Base-by-base conservation (phyloP, 2,797 vertebrate species). In the Pseudopleuronectes americanus region DNA sequence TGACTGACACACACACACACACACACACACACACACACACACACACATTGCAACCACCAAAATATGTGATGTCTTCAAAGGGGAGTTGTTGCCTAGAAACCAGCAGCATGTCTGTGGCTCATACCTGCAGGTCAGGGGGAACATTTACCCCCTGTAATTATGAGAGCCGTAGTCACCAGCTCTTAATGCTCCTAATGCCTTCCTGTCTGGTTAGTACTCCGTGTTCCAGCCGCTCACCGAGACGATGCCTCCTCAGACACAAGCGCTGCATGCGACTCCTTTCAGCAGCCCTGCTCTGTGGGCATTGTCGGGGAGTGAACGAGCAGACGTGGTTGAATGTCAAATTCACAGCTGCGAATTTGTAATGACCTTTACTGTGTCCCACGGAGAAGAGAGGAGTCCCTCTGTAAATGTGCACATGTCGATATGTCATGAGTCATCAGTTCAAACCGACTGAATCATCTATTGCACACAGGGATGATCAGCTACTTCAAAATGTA, bases 61-160 rank as follows among this genome's bases (percentile, higher is more conserved):
- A 73, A 68, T 38, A 68, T 59, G 52, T 1, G 23, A 79, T 61
- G 62, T 36, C 77, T 59, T 74, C 28, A 74, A 36, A 72, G 69
- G 2, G 1, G 21, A 6, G 55, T 57, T 57, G 82, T 90, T 89
- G 80, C 84, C 63, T 72, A 17, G 86, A 79, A 76, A 89, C 74
- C 43, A 57, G 22, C 4, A 63, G 38, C 61, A 60, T 58, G 66
- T 69, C 62, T 38, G 64, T 0, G 38, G 48, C 57, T 74, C 48
- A 17, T 64, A 55, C 23, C 64, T 24, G 8, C 59, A 33, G 64
- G 70, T 67, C 56, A 64, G 36, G 57, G 19, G 21, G n/a, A 36
- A 36, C 22, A 26, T 24, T 6, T 70, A 56, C 58, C 41, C 8
- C 4, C 8, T 54, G 6, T 47, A 3, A 36, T 65, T 68, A 72